A percentile compares a stretch with the other conserved stretches of the same genome.
Conservation (phyloP, 2,888 invertebrate genomes). For the Xestia xanthographa region DNA sequence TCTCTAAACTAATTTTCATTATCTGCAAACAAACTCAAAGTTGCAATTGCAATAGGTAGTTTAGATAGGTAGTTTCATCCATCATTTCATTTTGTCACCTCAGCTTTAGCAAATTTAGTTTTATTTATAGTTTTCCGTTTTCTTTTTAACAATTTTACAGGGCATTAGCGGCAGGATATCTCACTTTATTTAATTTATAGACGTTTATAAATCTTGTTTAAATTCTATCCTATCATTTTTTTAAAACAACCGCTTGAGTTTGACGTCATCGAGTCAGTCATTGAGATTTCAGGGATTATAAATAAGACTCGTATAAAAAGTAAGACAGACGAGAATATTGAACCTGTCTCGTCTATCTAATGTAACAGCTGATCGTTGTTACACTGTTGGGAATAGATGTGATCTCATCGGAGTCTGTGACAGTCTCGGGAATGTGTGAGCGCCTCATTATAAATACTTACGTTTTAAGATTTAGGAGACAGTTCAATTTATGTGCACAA, state of each 20-base stretch:
- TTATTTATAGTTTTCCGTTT: background rate
- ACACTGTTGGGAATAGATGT: conserved; percentile 37
- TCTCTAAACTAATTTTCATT: conserved; percentile 54
- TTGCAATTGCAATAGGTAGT: background rate
- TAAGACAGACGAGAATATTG: conserved; percentile 69
- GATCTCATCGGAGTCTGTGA: conserved; percentile 35
- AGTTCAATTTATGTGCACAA: conserved; percentile 14
- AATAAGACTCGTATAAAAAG: conserved; percentile 41
- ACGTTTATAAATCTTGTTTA: conserved; percentile 17
- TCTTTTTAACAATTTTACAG: background rate
- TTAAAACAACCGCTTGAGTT: conserved; percentile 17
- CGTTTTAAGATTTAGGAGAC: conserved; percentile 27
- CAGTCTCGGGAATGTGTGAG: conserved; percentile 33
- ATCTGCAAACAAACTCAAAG: conserved; percentile 14
- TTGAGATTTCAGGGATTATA: conserved; percentile 38
- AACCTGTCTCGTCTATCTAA: conserved; percentile 55
- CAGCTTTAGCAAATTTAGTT: background rate
- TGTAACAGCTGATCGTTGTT: conserved; percentile 42
- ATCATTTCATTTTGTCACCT: background rate
- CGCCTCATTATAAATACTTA: conserved; percentile 23
- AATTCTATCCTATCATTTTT: conserved; percentile 14
- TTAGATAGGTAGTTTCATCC: background rate
- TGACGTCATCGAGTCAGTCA: conserved; percentile 57
- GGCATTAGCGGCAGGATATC: background rate
- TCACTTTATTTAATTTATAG: conserved; percentile 33